Percentiles rank a stretch among this genome's conserved stretches.
Conservation (phyloP, 2,113 vertebrate genomes). For the Leptodactylus fuscus region DNA sequence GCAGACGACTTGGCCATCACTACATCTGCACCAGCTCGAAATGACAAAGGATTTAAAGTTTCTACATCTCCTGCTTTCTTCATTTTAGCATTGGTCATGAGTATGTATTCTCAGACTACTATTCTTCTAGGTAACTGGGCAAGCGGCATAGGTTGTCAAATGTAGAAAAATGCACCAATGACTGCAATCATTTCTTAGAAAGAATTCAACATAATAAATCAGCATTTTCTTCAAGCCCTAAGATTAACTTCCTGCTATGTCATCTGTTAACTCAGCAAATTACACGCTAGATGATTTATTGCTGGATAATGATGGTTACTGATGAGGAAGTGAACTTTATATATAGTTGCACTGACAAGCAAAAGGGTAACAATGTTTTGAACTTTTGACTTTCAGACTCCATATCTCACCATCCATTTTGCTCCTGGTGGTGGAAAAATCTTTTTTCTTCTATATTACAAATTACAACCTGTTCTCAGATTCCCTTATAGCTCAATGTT, state of each 20-base stretch:
- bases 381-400: too few relatives aligned
- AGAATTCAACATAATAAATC: background rate
- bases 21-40: background rate
- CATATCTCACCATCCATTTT: too few relatives aligned
- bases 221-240: background rate
- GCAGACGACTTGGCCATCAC: too few relatives aligned
- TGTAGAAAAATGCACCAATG: background rate
- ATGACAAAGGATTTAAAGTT: background rate
- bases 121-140: too few relatives aligned
- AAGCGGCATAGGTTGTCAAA: background rate
- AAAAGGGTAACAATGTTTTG: constrained; percentile 28
- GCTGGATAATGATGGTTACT: constrained; percentile 21
- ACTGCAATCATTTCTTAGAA: background rate
- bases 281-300: constrained; percentile 33
- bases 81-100: too few relatives aligned
- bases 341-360: constrained; percentile 28
- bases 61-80: background rate
- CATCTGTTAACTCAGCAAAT: background rate
- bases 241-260: background rate
- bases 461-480: too few relatives aligned
- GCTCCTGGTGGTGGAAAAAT: too few relatives aligned
- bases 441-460: too few relatives aligned
- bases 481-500: too few relatives aligned
- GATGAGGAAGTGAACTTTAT: constrained; percentile 37
- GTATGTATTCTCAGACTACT: too few relatives aligned